Evolutionary conservation across 2,113 vertebrate genomes (phyloP).

Genomic region (Lampris megalopsis): DNA sequence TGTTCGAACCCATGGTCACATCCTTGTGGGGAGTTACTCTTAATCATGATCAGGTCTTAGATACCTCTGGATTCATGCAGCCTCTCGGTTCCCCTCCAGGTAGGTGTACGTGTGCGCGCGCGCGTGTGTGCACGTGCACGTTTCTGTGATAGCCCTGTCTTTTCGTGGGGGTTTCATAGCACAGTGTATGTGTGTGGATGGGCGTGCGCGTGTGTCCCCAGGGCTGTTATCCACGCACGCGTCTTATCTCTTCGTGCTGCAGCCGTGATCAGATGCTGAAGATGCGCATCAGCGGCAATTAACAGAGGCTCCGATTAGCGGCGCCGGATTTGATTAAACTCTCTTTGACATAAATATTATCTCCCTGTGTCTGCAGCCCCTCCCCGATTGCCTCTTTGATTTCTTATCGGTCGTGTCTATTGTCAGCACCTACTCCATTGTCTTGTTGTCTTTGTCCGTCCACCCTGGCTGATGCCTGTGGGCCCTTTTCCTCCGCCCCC

Average conservation of each 20-base stretch:
- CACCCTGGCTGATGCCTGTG: too few species aligned
- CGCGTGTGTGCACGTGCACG: not conserved
- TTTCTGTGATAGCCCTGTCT: not conserved
- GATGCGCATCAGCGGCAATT: not conserved
- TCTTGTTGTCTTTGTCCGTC: too few species aligned
- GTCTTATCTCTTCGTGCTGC: not conserved
- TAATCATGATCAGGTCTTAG: too few species aligned
- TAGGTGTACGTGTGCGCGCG: not conserved
- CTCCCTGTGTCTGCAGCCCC: too few species aligned
- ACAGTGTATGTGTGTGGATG: not conserved
- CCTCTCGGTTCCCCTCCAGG: slow-evolving; percentile 8
- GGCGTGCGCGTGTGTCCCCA: not conserved
- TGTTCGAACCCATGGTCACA: not conserved
- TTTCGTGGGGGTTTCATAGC: too few species aligned
- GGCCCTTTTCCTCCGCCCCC: too few species aligned
- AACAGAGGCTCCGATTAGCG: not conserved
- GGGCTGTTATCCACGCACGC: not conserved
- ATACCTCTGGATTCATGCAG: too few species aligned
- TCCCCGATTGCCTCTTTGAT: slow-evolving; percentile 4
- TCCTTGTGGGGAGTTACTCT: too few species aligned
- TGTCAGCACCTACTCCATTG: too few species aligned
- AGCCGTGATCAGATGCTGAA: slow-evolving; percentile 2
- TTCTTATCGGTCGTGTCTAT: too few species aligned
- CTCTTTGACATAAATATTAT: too few species aligned
- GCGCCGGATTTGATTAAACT: slow-evolving; percentile 1